These are phyloP conservation scores for Imbricaverruca yamaguchii DNA, from an alignment of 2,888 invertebrate species.

Conservation along the genomic window DNA sequence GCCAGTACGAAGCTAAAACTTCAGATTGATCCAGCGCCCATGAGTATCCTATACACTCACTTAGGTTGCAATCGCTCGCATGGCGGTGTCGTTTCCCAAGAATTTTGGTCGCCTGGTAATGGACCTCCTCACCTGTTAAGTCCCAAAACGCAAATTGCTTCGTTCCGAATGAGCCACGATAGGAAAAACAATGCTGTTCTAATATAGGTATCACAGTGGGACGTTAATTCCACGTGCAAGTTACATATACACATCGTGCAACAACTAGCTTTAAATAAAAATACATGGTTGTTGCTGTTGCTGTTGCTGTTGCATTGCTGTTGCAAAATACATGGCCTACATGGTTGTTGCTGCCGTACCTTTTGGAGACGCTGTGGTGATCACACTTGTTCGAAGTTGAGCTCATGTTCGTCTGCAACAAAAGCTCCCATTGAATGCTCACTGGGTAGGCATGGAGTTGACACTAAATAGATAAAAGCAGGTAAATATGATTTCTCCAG, in stretches of 20 bases:
- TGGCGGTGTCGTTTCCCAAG: too few species aligned
- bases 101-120: too few species aligned
- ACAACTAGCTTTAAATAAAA: background rate
- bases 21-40: background rate
- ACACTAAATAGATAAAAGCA: too few species aligned
- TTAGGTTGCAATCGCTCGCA: too few species aligned
- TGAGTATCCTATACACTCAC: too few species aligned
- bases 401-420: background rate
- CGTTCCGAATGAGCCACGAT: background rate
- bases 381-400: background rate
- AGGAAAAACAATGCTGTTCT: background rate
- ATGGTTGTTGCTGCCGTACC: background rate
- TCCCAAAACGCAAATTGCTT: background rate
- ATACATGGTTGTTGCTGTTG: background rate
- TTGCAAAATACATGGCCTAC: background rate
- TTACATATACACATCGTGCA: background rate
- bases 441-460: too few species aligned
- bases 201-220: background rate
- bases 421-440: too few species aligned
- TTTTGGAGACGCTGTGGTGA: background rate
- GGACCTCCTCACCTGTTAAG: too few species aligned
- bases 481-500: too few species aligned
- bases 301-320: too few species aligned
- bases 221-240: background rate
- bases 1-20: background rate